Evolutionary conservation across 2,888 invertebrate genomes (phyloP).

Genomic region (Polydesmus complanatus): DNA sequence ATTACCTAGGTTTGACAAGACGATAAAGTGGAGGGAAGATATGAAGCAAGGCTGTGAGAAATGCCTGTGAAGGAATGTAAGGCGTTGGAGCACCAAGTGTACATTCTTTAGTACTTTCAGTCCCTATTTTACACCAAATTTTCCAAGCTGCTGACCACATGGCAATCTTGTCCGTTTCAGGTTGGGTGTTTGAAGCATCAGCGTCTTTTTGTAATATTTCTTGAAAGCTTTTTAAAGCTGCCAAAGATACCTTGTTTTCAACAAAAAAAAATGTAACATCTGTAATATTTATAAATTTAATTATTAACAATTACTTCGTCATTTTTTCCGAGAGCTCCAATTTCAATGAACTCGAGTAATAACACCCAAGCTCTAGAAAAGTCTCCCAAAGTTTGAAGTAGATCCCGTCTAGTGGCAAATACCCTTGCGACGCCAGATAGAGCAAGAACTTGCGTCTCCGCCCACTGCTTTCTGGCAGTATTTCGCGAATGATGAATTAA

Average conservation of each 20-base stretch:
- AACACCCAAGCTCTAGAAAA: conserved; percentile 88
- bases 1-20: conserved; percentile 59
- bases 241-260: conserved; percentile 58
- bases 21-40: conserved; percentile 91
- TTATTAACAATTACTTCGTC: conserved; percentile 53
- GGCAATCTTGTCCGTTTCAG: conserved; percentile 13
- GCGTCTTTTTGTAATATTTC: conserved; percentile 52
- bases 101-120: conserved; percentile 47
- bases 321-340: conserved; percentile 78
- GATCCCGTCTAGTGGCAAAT: conserved; percentile 78
- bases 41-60: conserved; percentile 84
- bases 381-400: conserved; percentile 61
- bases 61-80: conserved; percentile 83
- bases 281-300: not conserved
- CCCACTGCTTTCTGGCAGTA: conserved; percentile 98
- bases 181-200: not conserved
- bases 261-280: not conserved
- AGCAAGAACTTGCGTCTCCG: conserved; percentile 87
- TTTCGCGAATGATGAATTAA: conserved; percentile 96
- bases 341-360: conserved; percentile 83
- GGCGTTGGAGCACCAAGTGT: conserved; percentile 33
- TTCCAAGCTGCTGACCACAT: conserved; percentile 51
- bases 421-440: conserved; percentile 83
- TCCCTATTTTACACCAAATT: conserved; percentile 72
- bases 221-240: conserved; percentile 91